Conservation (phyloP, 2,888 invertebrate species). For the Tipula unca region DNA sequence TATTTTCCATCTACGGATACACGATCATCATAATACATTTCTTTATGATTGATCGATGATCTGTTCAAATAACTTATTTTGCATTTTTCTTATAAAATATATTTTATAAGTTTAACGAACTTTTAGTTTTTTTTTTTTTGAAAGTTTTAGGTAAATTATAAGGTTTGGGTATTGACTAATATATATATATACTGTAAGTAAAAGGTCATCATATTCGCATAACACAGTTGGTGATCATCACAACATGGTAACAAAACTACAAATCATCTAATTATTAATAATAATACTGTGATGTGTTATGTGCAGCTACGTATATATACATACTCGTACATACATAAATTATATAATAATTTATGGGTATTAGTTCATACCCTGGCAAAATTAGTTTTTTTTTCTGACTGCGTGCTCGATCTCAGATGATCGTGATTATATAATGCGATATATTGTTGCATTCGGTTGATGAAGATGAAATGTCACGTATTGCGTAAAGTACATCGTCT, state of each 20-base stretch:
- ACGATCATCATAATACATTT: neutral
- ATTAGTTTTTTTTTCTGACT: neutral
- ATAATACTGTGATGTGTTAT: neutral
- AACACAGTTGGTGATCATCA: neutral
- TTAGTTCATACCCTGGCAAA: neutral
- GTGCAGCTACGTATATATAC: neutral
- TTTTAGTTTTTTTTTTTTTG: neutral
- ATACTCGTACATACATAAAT: neutral
- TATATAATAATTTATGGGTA: neutral
- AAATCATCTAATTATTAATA: neutral
- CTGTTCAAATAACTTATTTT: neutral
- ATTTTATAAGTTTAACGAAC: neutral
- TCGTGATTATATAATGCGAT: neutral
- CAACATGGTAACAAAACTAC: neutral
- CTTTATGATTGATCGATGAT: neutral
- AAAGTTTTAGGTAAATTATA: neutral
- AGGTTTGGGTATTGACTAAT: neutral
- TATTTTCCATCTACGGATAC: neutral
- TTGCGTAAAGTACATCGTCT: neutral
- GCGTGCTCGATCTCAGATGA: neutral
- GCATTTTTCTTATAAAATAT: neutral
- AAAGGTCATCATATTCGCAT: neutral
- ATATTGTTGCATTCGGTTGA: neutral
- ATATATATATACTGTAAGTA: neutral
- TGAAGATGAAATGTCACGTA: neutral